Percentiles rank a stretch among this genome's conserved stretches.
Conservation (phyloP, 2,888 invertebrate genomes). For the Syrphus vitripennis region DNA sequence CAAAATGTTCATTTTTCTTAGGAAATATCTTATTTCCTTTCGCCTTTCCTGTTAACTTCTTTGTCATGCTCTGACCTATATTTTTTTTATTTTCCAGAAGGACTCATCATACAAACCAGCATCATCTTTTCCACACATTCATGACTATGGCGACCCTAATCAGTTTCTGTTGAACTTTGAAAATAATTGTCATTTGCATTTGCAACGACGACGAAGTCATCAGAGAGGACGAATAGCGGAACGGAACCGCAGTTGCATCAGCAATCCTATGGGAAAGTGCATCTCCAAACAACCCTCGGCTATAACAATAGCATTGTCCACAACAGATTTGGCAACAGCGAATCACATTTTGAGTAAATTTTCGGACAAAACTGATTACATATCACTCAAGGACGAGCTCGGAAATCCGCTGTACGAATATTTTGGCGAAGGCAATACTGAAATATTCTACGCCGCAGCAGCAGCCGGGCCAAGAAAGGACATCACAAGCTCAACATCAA, state of each 20-base stretch:
- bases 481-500: background rate
- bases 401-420: conserved; percentile 75
- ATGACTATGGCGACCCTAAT: background rate
- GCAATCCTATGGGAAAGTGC: conserved; percentile 81
- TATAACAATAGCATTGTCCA: conserved; percentile 78
- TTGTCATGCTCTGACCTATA: background rate
- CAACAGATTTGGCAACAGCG: conserved; percentile 77
- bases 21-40: background rate
- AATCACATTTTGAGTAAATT: conserved; percentile 75
- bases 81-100: background rate
- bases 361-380: conserved; percentile 74
- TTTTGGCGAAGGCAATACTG: conserved; percentile 64
- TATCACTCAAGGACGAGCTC: conserved; percentile 74
- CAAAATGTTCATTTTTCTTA: background rate
- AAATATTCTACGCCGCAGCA: conserved; percentile 60
- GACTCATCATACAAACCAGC: conserved; percentile 3
- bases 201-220: conserved; percentile 17
- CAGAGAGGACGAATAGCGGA: background rate
- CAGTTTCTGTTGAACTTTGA: background rate
- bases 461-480: conserved; percentile 11
- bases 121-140: background rate
- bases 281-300: conserved; percentile 79
- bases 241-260: conserved; percentile 42
- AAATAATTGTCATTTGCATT: background rate
- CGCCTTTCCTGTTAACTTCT: background rate